Base-by-base conservation (phyloP, 2,888 invertebrate species). In the Drosophila picticornis region DNA sequence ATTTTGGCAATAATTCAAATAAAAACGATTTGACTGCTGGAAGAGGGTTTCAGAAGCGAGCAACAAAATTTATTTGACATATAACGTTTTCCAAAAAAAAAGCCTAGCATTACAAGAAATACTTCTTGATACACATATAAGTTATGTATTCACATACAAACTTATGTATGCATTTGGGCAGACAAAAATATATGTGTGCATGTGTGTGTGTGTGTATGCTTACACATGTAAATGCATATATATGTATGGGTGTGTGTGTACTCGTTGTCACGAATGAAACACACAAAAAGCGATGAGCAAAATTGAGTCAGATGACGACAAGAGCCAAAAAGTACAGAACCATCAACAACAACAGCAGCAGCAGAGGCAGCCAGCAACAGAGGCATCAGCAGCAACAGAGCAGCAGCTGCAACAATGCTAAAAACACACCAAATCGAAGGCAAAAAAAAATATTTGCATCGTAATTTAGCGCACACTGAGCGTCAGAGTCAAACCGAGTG, bases 361-460 rank as follows among this genome's bases (percentile, higher is more conserved):
- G 25, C 25, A 46, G 5, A 43, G 43, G n/a, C 11, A 43, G 16
- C 36, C 40, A n/a, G 46, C 25, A 46, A 25, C 22, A 46, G 46
- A 25, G 46, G 63, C 59, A 34, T 4, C 6, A 36, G 6, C 6
- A 36, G 22, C 13, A 22, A 22, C 22, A 46, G 7, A 46, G 22
- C 32, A 60, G 62, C 63, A 63, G 57, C 65, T 53, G 43, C 61
- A 73, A 56, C 67, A 62, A 22, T 25, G 52, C 57, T 22, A 46
- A 62, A 56, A 74, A 74, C 65, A 62, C 60, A 65, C 63, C 50
- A 55, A 72, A 60, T 77, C 77, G 69, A 77, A 77, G 55, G 61
- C 16, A 25, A 25, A 61, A 50, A 40, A 62, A 77, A 72, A 62
- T 64, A 60, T 59, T 63, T 63, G 58, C 63, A 62, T 69, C 59